A percentile compares a stretch with the other conserved stretches of the same genome.
phyloP scores from a whole-genome alignment of 2,797 vertebrate species.

The Cynodonichthys magdalenae region DNA sequence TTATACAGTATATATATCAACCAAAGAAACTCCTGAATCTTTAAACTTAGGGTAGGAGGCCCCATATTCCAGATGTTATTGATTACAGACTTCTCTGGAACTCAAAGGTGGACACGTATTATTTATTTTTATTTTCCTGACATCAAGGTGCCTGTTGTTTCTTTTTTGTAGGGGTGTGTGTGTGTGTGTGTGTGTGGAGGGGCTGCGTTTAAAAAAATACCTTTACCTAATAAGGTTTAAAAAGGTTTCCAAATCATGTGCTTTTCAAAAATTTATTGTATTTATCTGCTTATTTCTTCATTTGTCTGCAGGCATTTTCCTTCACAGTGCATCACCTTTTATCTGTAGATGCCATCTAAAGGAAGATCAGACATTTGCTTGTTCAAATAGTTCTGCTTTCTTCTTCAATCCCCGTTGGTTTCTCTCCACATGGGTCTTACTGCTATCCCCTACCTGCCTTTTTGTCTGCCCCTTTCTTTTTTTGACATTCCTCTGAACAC shows the following conservation, averaged over 20 bases:
- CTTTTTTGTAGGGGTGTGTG: background rate
- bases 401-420: constrained; percentile 1
- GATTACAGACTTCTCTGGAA: constrained; percentile 1
- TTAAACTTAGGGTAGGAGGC: constrained; percentile 1
- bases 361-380: background rate
- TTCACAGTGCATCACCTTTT: background rate
- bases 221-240: background rate
- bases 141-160: background rate
- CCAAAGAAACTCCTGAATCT: background rate
- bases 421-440: constrained; percentile 1
- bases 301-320: background rate
- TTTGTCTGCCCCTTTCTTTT: constrained; percentile 9
- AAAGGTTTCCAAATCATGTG: background rate
- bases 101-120: constrained; percentile 7
- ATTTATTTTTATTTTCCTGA: constrained; percentile 11
- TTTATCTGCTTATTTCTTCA: background rate
- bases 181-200: no score
- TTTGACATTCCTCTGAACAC: constrained; percentile 55
- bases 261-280: background rate
- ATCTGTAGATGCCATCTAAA: background rate
- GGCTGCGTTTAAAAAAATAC: no score
- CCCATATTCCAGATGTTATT: background rate
- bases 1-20: no score
- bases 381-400: constrained; percentile 1
- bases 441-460: constrained; percentile 2